Evolutionary conservation across 2,797 vertebrate genomes (phyloP).

Genomic region (Orestias chungarensis): DNA sequence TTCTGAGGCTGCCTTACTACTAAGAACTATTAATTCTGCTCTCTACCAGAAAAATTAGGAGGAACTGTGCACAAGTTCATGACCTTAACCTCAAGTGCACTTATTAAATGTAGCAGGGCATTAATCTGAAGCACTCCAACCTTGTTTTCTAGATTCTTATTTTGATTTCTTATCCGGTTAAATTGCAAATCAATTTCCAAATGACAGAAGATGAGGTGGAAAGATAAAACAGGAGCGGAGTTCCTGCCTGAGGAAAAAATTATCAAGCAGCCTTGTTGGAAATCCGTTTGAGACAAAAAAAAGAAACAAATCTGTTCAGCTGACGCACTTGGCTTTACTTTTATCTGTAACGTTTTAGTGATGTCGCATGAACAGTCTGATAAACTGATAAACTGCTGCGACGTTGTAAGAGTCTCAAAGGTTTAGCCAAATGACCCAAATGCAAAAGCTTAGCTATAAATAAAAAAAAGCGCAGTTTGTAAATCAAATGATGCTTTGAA

Average conservation of each 20-base stretch:
- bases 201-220: constrained; percentile 8
- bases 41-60: too few relatives aligned
- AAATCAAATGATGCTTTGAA: constrained; percentile 25
- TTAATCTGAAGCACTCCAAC: neutral
- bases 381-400: constrained; percentile 18
- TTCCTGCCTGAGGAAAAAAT: constrained; percentile 47
- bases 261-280: constrained; percentile 27
- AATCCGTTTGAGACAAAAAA: constrained; percentile 31
- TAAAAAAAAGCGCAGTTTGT: constrained; percentile 26
- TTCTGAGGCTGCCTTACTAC: neutral
- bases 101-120: neutral
- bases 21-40: too few relatives aligned
- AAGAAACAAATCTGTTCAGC: constrained; percentile 24
- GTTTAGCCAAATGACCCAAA: constrained; percentile 36
- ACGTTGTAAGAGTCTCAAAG: neutral
- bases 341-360: constrained; percentile 38
- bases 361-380: constrained; percentile 32
- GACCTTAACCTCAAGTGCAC: neutral
- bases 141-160: too few relatives aligned
- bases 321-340: constrained; percentile 26
- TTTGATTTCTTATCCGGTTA: too few relatives aligned
- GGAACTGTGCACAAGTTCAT: neutral
- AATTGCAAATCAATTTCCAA: neutral
- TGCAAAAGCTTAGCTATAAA: constrained; percentile 9
- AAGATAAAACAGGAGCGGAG: constrained; percentile 31